Percentiles rank a stretch among this genome's conserved stretches.
phyloP scores from a whole-genome alignment of 2,888 invertebrate species.

The Drosophila yooni region DNA sequence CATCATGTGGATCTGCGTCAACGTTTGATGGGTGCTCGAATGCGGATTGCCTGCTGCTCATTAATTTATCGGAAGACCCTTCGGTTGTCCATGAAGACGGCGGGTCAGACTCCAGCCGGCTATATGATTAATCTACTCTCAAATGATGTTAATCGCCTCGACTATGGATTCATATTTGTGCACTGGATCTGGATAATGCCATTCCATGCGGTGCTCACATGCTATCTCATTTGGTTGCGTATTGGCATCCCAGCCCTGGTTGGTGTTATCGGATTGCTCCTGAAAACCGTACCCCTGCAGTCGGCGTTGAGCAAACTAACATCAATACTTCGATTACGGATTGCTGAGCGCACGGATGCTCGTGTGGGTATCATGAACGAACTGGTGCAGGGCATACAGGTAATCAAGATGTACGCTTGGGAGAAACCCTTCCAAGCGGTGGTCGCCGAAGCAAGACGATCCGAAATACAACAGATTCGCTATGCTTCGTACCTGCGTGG shows the following conservation, averaged over 20 bases:
- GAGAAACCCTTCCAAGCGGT: constrained; percentile 95
- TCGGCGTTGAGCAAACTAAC: constrained; percentile 85
- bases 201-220: constrained; percentile 87
- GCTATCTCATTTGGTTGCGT: constrained; percentile 91
- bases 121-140: constrained; percentile 97
- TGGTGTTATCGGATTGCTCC: constrained; percentile 91
- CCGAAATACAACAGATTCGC: constrained; percentile 88
- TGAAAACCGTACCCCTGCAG: constrained; percentile 93
- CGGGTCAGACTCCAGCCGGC: constrained; percentile 91
- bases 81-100: constrained; percentile 89
- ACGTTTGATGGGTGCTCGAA: constrained; percentile 87
- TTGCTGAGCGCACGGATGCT: constrained; percentile 94
- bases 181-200: constrained; percentile 96
- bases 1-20: constrained; percentile 85
- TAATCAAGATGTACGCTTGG: constrained; percentile 99
- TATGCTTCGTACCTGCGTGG: constrained; percentile 89
- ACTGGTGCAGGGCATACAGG: constrained; percentile 96
- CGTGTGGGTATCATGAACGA: constrained; percentile 97
- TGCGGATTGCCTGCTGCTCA: constrained; percentile 88
- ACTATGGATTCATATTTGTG: constrained; percentile 92
- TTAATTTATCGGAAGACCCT: constrained; percentile 86
- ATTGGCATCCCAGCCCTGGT: constrained; percentile 91
- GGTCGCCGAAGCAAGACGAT: constrained; percentile 91
- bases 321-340: constrained; percentile 88
- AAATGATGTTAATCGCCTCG: constrained; percentile 97